These are phyloP conservation scores for Ricordea florida DNA, from an alignment of 92 coral and sea anemone genomes.

Conservation along the genomic window DNA sequence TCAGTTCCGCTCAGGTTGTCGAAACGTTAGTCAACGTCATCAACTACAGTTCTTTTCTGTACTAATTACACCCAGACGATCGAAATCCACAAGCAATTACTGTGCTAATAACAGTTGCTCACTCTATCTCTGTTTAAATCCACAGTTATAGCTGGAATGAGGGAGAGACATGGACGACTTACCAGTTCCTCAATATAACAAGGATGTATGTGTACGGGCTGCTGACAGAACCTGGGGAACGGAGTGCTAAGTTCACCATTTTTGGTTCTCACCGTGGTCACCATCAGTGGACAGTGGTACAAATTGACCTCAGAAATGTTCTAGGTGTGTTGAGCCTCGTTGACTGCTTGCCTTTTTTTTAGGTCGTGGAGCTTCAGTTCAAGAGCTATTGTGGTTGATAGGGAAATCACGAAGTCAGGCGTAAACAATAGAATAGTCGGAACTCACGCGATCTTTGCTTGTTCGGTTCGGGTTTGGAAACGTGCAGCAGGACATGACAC, in stretches of 20 bases:
- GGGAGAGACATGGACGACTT: conserved; percentile 84
- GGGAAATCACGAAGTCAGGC: no score
- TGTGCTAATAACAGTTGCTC: background rate
- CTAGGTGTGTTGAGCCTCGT: conserved; percentile 86
- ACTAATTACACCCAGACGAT: no score
- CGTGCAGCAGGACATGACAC: no score
- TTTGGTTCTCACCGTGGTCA: conserved; percentile 80
- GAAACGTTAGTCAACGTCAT: no score
- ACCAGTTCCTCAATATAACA: conserved; percentile 60
- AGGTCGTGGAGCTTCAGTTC: background rate
- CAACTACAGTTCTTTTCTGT: no score
- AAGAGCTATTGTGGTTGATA: no score
- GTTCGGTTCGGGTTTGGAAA: no score
- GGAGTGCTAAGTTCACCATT: conserved; percentile 83
- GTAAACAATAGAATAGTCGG: no score
- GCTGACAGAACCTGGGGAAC: conserved; percentile 93
- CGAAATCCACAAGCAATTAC: no score
- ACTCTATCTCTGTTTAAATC: background rate
- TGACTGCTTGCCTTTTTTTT: background rate
- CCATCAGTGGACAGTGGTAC: conserved; percentile 91
- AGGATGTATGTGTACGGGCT: conserved; percentile 89
- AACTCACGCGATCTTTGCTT: no score
- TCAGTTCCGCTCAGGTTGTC: no score
- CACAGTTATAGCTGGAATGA: conserved; percentile 95
- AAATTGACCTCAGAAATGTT: conserved; percentile 68